Evolutionary conservation across 2,888 invertebrate species (phyloP), one percentile per base, ranked within the genome.

Genomic region (Nudaria mundana): DNA sequence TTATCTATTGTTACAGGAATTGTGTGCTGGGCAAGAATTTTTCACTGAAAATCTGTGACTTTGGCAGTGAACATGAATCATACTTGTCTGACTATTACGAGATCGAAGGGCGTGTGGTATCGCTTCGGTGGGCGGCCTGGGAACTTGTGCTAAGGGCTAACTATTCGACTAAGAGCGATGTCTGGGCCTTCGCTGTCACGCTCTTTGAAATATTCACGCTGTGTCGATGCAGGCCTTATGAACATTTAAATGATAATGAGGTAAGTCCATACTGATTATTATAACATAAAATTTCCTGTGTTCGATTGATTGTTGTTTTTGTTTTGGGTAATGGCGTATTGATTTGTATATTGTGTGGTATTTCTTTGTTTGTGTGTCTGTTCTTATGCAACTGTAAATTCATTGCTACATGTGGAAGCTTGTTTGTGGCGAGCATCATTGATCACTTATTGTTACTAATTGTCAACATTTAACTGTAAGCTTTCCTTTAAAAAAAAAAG

Each of bases 61-160:
- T 95, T 71, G 95, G 95, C 24, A 95, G 95, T 12, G 94, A 95
- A 88, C 94, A 94, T 81, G 94, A 95, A 73, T 78, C 93, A 11
- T 96, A 95, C 73, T 89, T 92, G 4, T 86, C 91, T 47, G 97
- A 97, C 76, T 97, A 97, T 78, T 95, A 95, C 83, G 92, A 93
- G 69, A 71, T 95, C 18, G 95, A 94, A 62, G 95, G 94, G 0
- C 90, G 92, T 18, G 92, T 93, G 35, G 81, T 97, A 57, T 97
- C 97, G 0, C 91, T 97, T 38, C 91, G 97, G 31, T 97, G 97
- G 97, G 96, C 96, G 90, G 94, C 96, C 1, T 96, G 96, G 95
- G 97, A 97, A 77, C 93, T 94, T 1, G 92, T 95, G 41, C 91
- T 95, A 52, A 76, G 92, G 67, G 95, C 94, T 12, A 93, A 94